Evolutionary conservation across 1,140 invertebrate species (phyloP).

Genomic region (Homarus americanus): DNA sequence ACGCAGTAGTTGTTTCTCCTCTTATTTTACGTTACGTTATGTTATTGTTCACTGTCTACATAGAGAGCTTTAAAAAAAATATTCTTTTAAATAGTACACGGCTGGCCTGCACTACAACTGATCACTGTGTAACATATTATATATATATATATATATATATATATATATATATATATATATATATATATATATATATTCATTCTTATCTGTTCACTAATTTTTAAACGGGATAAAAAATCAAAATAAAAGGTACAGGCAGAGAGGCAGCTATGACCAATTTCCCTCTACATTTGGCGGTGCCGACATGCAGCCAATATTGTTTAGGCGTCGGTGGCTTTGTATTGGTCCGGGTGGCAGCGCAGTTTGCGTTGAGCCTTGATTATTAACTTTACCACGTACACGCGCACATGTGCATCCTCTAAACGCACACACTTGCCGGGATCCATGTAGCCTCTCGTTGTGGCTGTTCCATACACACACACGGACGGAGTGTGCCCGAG

Average conservation of each 20-base stretch:
- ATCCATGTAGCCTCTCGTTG: neutral
- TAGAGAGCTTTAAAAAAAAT: too few relatives aligned
- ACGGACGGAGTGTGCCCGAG: neutral
- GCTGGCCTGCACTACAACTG: too few relatives aligned
- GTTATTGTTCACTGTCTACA: too few relatives aligned
- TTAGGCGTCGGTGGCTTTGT: conserved; percentile 17
- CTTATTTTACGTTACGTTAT: too few relatives aligned
- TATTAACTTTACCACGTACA: conserved; percentile 10
- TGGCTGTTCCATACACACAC: neutral
- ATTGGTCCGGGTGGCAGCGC: neutral
- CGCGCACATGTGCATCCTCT: neutral
- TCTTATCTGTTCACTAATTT: neutral
- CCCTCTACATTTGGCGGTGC: conserved; percentile 19
- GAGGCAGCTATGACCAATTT: conserved; percentile 2
- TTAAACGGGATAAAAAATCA: neutral
- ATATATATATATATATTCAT: conserved; percentile 24
- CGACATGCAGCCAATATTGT: conserved; percentile 34
- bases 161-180: conserved; percentile 30
- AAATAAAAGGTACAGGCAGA: neutral
- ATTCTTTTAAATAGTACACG: too few relatives aligned
- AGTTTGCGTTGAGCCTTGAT: neutral
- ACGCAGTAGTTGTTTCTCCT: too few relatives aligned
- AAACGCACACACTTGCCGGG: neutral
- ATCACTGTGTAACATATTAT: neutral
- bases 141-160: neutral